Conservation (phyloP, 2,888 invertebrate genomes). For the Oithona nana region DNA sequence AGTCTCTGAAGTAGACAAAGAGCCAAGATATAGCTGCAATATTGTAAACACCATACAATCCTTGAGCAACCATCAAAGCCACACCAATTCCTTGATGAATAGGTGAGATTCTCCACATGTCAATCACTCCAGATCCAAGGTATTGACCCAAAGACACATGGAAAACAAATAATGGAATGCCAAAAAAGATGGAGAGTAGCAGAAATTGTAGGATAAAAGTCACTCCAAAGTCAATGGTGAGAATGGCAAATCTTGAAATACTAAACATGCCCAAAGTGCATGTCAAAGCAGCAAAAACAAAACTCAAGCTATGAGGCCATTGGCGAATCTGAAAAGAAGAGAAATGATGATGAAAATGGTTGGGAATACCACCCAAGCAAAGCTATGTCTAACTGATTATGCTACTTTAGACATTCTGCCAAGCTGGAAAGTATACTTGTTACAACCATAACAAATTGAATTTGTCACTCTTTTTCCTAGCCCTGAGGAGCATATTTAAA, state of each 20-base stretch:
- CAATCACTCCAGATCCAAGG: slow-evolving; percentile 60
- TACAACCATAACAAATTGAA: too few species aligned
- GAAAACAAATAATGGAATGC: slow-evolving; percentile 63
- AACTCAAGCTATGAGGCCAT: slow-evolving; percentile 38
- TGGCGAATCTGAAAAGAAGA: slow-evolving; percentile 20
- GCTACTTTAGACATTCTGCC: too few species aligned
- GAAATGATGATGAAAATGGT: background rate
- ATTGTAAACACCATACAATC: slow-evolving; percentile 63
- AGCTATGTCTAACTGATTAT: too few species aligned
- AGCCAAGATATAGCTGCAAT: slow-evolving; percentile 78
- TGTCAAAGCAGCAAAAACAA: slow-evolving; percentile 58
- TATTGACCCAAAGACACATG: slow-evolving; percentile 70
- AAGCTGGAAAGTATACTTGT: too few species aligned
- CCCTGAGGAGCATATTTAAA: background rate
- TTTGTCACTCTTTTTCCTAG: too few species aligned
- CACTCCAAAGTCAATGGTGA: slow-evolving; percentile 72
- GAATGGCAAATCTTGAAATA: slow-evolving; percentile 63
- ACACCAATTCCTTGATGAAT: slow-evolving; percentile 77
- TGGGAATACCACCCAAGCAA: background rate
- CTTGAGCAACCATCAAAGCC: slow-evolving; percentile 54
- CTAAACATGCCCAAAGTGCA: slow-evolving; percentile 75
- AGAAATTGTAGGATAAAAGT: slow-evolving; percentile 75
- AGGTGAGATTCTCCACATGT: slow-evolving; percentile 84
- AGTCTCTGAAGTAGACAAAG: slow-evolving; percentile 65
- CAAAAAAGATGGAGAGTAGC: slow-evolving; percentile 55